Base-by-base conservation (phyloP, 2,797 vertebrate genomes). In the Onychomys torridus region DNA sequence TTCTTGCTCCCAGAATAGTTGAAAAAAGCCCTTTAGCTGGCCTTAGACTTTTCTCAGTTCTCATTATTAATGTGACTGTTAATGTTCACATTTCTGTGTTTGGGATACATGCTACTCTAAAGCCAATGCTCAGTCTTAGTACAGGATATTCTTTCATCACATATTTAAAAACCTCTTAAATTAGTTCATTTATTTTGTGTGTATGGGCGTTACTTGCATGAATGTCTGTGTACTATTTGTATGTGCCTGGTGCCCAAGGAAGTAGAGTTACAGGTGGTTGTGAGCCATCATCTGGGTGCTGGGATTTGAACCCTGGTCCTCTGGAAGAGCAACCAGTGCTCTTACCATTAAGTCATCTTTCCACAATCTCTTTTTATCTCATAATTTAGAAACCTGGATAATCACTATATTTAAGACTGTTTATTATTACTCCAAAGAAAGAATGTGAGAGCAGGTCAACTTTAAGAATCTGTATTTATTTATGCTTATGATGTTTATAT, bases 1-100 rank as follows among this genome's bases (percentile, higher is more conserved):
- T 94, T 93, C 90, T 95, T 83, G 63, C 37, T 94, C 83, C 81
- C 52, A 55, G 73, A 14, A 67, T n/a, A 59, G 63, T 89, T 90
- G 81, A 87, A 96, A 67, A 61, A 84, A 81, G 43, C 37, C 52
- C 46, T 90, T 96, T 57, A 83, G 25, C 78, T 94, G 78, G 84
- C 65, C 23, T 67, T n/a, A 7, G 7, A 25, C 82, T 89, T 75
- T 73, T 78, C 67, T 29, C 5, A 77, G 93, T 32, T 37, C 34
- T 88, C 57, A 14, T 95, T 10, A 1, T 78, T 32, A 21, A 40
- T 32, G 0, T 19, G 43, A 81, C 63, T 40, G 27, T 21, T 78
- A 52, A 40, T 29, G 7, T n/a, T 63, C 46, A 2, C 10, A 27
- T 29, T 23, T 40, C 63, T 23, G 0, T 57, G 27, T 69, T 83